Evolutionary conservation across 2,888 invertebrate genomes (phyloP).

Genomic region (Caenorhabditis macrosperma): DNA sequence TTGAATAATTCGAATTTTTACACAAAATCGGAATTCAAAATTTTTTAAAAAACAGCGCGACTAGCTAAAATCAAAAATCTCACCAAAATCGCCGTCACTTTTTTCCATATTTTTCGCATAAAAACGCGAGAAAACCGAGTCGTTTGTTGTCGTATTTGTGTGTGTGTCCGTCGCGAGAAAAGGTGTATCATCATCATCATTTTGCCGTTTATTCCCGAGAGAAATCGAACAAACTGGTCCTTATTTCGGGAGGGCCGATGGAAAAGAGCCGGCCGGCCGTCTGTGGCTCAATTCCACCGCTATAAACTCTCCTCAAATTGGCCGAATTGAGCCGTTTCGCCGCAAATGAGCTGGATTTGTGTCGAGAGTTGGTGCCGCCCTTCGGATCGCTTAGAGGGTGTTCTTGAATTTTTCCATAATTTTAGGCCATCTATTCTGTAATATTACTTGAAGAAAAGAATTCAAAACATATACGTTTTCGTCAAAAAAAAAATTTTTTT

Average conservation of each 20-base stretch:
- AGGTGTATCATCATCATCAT: conserved; percentile 50
- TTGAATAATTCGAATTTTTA: too few relatives aligned
- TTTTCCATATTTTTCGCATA: neutral
- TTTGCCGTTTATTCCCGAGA: conserved; percentile 24
- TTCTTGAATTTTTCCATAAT: too few relatives aligned
- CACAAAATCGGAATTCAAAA: too few relatives aligned
- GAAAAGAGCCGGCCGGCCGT: neutral
- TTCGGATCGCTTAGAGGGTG: too few relatives aligned
- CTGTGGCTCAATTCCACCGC: neutral
- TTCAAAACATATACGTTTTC: too few relatives aligned
- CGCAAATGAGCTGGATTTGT: too few relatives aligned
- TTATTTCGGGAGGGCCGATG: neutral
- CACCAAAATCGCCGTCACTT: neutral
- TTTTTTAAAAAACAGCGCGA: too few relatives aligned
- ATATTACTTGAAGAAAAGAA: too few relatives aligned
- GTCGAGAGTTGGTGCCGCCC: too few relatives aligned
- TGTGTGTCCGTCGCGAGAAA: too few relatives aligned
- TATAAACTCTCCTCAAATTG: neutral
- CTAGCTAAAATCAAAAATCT: too few relatives aligned
- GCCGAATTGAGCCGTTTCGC: neutral
- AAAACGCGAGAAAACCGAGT: neutral
- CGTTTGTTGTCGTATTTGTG: neutral
- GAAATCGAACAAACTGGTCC: conserved; percentile 9
- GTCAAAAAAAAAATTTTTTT: neutral
- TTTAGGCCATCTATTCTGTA: too few relatives aligned